Conservation (phyloP, 2,797 vertebrate genomes). For the Molossus alvarezi region DNA sequence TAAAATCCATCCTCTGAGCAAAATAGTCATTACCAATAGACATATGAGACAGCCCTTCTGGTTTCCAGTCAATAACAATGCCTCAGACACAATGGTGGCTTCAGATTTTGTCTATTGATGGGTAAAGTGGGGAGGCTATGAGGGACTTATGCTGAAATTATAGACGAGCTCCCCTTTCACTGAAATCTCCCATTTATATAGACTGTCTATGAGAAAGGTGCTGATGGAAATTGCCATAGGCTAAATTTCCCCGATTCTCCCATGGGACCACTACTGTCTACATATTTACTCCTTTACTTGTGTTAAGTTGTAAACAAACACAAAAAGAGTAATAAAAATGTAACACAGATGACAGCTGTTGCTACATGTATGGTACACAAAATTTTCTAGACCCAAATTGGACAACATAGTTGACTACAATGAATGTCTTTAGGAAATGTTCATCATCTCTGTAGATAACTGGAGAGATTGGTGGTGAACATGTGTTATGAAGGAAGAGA, state of each 20-base stretch:
- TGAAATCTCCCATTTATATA: neutral
- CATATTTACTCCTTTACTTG: neutral
- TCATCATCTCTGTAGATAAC: neutral
- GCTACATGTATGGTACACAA: neutral
- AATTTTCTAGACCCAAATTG: constrained; percentile 5
- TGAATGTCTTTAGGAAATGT: neutral
- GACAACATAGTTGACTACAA: neutral
- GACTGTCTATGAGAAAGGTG: neutral
- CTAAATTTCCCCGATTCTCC: neutral
- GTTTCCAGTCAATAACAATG: constrained; percentile 1
- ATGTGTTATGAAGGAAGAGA: neutral
- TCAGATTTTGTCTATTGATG: neutral
- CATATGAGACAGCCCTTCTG: neutral
- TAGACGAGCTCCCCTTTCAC: neutral
- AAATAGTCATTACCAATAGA: neutral
- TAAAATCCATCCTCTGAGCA: neutral
- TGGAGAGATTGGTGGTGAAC: neutral
- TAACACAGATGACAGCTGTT: neutral
- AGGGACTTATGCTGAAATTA: neutral
- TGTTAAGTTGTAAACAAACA: neutral
- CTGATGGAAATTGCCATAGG: neutral
- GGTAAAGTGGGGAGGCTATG: neutral
- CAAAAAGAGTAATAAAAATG: neutral
- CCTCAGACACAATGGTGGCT: neutral
- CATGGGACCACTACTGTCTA: neutral